phyloP scores from a whole-genome alignment of 2,113 vertebrate species.

The Oryzias melastigma region DNA sequence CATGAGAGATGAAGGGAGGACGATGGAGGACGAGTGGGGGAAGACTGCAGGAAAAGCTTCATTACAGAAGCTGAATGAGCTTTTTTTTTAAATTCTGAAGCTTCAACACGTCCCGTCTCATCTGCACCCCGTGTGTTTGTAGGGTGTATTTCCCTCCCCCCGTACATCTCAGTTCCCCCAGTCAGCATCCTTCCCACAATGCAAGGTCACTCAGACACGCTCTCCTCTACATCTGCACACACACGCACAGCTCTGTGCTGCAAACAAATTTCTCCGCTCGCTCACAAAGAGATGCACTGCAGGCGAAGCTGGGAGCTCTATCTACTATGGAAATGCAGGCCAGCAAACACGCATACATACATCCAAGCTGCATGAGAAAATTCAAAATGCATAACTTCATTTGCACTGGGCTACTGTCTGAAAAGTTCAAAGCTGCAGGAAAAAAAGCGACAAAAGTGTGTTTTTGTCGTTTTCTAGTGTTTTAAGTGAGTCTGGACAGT shows the following conservation, averaged over 20 bases:
- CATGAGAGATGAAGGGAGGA: constrained; percentile 9
- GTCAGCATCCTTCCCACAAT: constrained; percentile 58
- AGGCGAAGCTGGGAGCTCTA: not conserved
- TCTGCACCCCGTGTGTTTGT: not conserved
- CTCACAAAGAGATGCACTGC: not conserved
- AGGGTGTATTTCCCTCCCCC: constrained; percentile 30
- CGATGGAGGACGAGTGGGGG: not conserved
- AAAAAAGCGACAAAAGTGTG: too few relatives aligned
- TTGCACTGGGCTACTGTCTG: too few relatives aligned
- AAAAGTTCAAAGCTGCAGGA: too few relatives aligned
- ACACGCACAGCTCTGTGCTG: not conserved
- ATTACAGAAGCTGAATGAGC: constrained; percentile 25
- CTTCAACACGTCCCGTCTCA: not conserved
- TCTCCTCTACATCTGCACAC: not conserved
- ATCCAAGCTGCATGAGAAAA: too few relatives aligned
- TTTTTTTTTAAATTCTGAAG: constrained; percentile 35
- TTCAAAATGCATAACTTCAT: too few relatives aligned
- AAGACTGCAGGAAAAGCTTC: constrained; percentile 1
- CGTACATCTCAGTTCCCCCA: constrained; percentile 10
- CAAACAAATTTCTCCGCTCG: constrained; percentile 7
- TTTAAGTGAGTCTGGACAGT: too few relatives aligned
- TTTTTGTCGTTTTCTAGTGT: too few relatives aligned
- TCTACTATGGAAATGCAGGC: too few relatives aligned
- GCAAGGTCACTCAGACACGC: constrained; percentile 59
- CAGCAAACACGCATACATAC: too few relatives aligned